Conservation (phyloP, 2,888 invertebrate genomes). For the Pteria penguin region DNA sequence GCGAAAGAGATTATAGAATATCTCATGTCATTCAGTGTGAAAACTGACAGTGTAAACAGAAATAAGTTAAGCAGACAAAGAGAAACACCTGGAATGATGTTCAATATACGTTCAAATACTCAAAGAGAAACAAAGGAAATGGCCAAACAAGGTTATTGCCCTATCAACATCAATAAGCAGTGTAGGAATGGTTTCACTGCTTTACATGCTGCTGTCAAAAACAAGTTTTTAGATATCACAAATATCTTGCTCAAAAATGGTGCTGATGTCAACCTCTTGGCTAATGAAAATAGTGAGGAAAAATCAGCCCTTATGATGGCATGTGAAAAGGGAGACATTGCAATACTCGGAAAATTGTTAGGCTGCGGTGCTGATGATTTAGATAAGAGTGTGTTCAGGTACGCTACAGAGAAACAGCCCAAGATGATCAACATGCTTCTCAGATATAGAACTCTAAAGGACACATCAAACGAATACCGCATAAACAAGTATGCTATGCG, state of each 20-base stretch:
- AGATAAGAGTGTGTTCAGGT: conserved; percentile 90
- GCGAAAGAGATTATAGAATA: conserved; percentile 58
- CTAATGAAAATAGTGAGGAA: conserved; percentile 80
- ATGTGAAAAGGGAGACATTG: conserved; percentile 85
- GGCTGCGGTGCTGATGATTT: conserved; percentile 90
- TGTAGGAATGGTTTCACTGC: conserved; percentile 63
- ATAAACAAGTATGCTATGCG: conserved; percentile 93
- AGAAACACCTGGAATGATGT: background rate
- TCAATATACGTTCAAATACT: conserved; percentile 14
- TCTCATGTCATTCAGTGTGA: conserved; percentile 52
- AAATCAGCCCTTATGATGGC: conserved; percentile 84
- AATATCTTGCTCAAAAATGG: conserved; percentile 88
- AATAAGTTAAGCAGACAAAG: background rate
- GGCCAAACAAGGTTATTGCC: conserved; percentile 14
- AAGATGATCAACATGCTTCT: conserved; percentile 86
- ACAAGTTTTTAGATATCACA: conserved; percentile 84
- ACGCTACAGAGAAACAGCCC: conserved; percentile 83
- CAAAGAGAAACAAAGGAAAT: background rate
- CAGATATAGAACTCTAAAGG: conserved; percentile 89
- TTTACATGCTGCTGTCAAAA: conserved; percentile 71
- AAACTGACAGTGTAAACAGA: conserved; percentile 33
- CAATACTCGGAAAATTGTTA: conserved; percentile 88
- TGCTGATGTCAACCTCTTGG: conserved; percentile 88
- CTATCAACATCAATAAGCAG: conserved; percentile 45
- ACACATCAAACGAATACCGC: conserved; percentile 89